Percentiles rank a stretch among this genome's conserved stretches.
phyloP scores from a whole-genome alignment of 2,113 vertebrate genomes.

The Nerophis lumbriciformis region DNA sequence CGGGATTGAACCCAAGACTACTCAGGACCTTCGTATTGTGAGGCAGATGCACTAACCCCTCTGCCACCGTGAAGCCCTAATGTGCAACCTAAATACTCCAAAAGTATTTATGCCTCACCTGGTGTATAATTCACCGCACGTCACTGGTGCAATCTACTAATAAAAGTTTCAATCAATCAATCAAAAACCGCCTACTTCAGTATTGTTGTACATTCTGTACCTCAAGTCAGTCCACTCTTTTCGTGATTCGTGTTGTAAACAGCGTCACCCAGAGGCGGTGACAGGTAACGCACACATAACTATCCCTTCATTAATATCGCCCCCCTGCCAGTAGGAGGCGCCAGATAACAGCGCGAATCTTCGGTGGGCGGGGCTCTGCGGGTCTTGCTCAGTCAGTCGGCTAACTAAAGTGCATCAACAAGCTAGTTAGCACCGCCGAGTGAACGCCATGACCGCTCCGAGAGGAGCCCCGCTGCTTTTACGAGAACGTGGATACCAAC shows the following conservation, averaged over 20 bases:
- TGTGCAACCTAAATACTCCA: too few relatives aligned
- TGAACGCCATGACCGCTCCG: neutral
- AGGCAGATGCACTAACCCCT: too few relatives aligned
- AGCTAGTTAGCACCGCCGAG: conserved; percentile 53
- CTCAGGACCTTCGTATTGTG: too few relatives aligned
- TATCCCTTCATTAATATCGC: neutral
- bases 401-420: conserved; percentile 48
- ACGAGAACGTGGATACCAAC: conserved; percentile 25
- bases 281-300: fast-evolving
- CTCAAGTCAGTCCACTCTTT: too few relatives aligned
- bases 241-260: neutral
- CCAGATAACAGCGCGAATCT: conserved; percentile 4
- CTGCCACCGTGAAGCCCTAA: too few relatives aligned
- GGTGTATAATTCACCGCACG: too few relatives aligned
- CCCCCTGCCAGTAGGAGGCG: conserved; percentile 12
- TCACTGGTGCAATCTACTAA: too few relatives aligned
- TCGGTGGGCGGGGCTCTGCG: conserved; percentile 33
- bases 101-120: too few relatives aligned
- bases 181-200: too few relatives aligned
- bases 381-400: conserved; percentile 34
- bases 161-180: too few relatives aligned
- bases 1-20: too few relatives aligned
- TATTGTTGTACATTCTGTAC: too few relatives aligned
- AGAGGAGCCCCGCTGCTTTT: neutral
- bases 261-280: conserved; percentile 32